phyloP scores from a whole-genome alignment of 2,113 vertebrate species.

The Dendropsophus ebraccatus region DNA sequence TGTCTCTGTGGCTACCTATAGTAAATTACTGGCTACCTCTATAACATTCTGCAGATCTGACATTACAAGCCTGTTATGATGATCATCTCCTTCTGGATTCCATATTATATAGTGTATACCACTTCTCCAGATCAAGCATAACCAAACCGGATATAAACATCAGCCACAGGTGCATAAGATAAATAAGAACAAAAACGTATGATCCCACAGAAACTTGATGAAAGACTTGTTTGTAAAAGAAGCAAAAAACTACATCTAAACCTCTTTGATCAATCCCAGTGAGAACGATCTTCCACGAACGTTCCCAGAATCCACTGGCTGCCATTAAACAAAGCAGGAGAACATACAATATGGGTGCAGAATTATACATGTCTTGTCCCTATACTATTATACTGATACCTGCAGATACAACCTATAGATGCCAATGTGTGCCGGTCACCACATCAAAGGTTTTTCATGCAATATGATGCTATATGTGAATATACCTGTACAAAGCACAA shows the following conservation, averaged over 20 bases:
- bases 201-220: neutral
- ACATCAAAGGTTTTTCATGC: neutral
- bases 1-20: neutral
- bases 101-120: no score
- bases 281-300: neutral
- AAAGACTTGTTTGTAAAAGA: neutral
- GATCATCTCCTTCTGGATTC: no score
- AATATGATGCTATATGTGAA: neutral
- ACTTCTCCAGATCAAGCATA: neutral
- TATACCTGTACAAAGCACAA: neutral
- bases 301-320: neutral
- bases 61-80: no score
- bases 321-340: neutral
- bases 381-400: no score
- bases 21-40: neutral
- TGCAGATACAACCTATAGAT: no score
- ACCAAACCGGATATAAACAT: neutral
- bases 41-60: no score
- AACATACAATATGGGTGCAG: neutral
- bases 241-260: neutral
- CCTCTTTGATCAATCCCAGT: neutral
- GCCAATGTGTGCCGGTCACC: no score
- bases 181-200: neutral
- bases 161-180: neutral
- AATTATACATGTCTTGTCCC: neutral